phyloP scores from a whole-genome alignment of 1,140 invertebrate genomes.

The Pachypeltis micranthus region DNA sequence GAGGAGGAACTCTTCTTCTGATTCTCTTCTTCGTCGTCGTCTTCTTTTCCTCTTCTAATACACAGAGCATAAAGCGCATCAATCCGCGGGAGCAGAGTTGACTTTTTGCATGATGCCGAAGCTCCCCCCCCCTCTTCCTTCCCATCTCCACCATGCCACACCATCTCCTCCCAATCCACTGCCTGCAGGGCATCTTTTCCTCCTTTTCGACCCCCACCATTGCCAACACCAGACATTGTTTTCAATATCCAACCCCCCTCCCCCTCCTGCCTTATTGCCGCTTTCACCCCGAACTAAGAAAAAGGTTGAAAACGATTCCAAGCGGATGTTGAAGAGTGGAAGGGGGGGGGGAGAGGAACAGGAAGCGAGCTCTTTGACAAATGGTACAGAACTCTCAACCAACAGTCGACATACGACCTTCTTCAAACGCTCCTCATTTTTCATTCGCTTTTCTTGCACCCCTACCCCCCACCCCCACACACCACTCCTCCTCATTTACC shows the following conservation, averaged over 20 bases:
- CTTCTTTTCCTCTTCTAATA: constrained; percentile 10
- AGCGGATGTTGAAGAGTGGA: not conserved
- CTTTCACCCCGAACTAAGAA: not conserved
- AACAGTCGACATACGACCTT: constrained; percentile 9
- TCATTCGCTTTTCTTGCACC: constrained; percentile 15
- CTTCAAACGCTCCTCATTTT: constrained; percentile 14
- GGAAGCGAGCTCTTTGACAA: constrained; percentile 18
- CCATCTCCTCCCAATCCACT: no score
- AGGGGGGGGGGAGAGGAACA: not conserved
- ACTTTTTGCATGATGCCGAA: constrained; percentile 15
- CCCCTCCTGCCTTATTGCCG: not conserved
- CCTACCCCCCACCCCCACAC: no score
- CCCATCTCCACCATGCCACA: no score
- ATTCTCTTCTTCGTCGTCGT: not conserved
- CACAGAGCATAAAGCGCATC: constrained; percentile 20
- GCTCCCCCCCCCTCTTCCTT: not conserved
- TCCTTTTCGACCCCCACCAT: no score
- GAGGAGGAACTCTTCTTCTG: no score
- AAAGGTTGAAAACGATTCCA: constrained; percentile 20
- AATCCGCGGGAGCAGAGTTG: constrained; percentile 13
- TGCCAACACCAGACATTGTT: constrained; percentile 14
- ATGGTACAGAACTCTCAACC: constrained; percentile 18
- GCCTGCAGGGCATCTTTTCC: no score
- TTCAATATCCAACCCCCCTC: constrained; percentile 19
- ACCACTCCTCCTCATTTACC: no score